Base-by-base conservation (phyloP, 2,888 invertebrate genomes). In the Reticulitermes lucifugus region DNA sequence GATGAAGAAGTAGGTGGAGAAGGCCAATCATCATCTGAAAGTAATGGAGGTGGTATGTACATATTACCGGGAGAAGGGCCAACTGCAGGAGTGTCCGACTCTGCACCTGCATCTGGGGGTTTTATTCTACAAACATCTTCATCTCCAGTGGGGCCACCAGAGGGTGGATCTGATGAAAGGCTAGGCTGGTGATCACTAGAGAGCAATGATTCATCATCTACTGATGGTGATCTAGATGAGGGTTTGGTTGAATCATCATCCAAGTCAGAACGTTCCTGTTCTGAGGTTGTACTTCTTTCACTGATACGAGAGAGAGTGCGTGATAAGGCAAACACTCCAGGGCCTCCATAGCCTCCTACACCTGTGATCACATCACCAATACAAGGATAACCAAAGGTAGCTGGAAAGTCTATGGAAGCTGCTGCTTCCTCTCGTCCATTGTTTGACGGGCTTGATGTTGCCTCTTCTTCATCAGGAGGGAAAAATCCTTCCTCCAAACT, bases 141-240 rank as follows among this genome's bases (percentile, higher is more conserved):
- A 12, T 81, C 81, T 25, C n/a, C 43, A 70, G 43, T 29, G 3
- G 81, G 81, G 21, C 81, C 95, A 88, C 95, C 94, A 89, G 95
- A 95, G 0, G 96, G 95, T 0, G 96, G 96, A 90, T 96, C 97
- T 0, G 97, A 97, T 88, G 96, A 96, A 46, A 96, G 92, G 89
- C 96, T 96, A 22, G 95, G 96, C 90, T 96, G 96, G 89, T 96
- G 96, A 90, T 97, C 96, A 89, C 96, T 96, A 0, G 96, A 96
- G 87, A 95, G 94, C 59, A 96, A 91, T 0, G 96, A 96, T 90
- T 96, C 96, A 89, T 97, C 97, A 88, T 96, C 96, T 87, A 96
- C 93, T 90, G 96, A 96, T 85, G 96, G 96, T 5, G 96, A 96
- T 86, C 96, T 94, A 2, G 96, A 96, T 87, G 96, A 96, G 6